phyloP scores from a whole-genome alignment of 2,888 invertebrate genomes.

The Agrotis puta region DNA sequence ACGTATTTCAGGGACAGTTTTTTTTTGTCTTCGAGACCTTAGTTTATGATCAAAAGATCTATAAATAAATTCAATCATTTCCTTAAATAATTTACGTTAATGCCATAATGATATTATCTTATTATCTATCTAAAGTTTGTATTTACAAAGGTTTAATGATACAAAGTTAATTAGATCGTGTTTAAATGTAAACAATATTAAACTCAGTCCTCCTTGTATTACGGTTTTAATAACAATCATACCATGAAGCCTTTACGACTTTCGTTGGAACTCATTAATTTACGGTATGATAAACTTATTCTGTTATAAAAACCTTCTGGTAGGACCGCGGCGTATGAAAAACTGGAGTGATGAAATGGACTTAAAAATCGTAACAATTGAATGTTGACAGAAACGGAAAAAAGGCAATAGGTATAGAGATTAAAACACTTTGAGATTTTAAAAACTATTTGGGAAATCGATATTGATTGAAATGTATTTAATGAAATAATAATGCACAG shows the following conservation, averaged over 20 bases:
- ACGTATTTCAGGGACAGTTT: not conserved
- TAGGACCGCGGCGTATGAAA: not conserved
- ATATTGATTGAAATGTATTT: no score
- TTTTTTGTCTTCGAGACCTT: not conserved
- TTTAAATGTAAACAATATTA: conserved; percentile 42
- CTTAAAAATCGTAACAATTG: no score
- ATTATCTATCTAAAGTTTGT: not conserved
- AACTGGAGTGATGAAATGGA: conserved; percentile 6
- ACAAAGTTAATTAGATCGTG: conserved; percentile 32
- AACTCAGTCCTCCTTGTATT: conserved; percentile 22
- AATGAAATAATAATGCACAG: no score
- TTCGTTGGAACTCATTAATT: conserved; percentile 25
- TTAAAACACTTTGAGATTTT: no score
- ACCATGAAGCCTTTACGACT: conserved; percentile 34
- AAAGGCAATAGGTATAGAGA: no score
- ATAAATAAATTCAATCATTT: not conserved
- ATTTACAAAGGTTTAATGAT: conserved; percentile 24
- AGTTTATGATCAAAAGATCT: not conserved
- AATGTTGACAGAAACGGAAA: not conserved
- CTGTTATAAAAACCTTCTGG: not conserved
- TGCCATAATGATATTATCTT: not conserved
- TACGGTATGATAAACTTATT: conserved; percentile 25
- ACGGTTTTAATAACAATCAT: conserved; percentile 41
- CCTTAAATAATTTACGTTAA: not conserved
- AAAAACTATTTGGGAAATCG: no score